Evolutionary conservation across 1,140 invertebrate species (phyloP).

Genomic region (Bombus ignitus): DNA sequence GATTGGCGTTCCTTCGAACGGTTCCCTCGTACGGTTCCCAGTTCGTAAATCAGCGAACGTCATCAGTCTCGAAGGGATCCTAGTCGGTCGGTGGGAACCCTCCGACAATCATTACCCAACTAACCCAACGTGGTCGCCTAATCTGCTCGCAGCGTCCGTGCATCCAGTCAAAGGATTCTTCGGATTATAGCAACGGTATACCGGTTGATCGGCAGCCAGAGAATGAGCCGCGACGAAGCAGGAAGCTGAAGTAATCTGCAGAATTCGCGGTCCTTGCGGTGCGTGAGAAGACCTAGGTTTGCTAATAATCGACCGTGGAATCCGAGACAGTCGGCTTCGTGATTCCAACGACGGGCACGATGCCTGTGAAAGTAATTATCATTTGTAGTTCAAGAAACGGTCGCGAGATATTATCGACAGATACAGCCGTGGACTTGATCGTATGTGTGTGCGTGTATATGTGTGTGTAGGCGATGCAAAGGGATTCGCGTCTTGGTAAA

Average conservation of each 20-base stretch:
- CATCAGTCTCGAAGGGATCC: not conserved
- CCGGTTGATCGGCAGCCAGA: slow-evolving; percentile 57
- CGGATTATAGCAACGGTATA: slow-evolving; percentile 62
- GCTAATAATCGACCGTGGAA: slow-evolving; percentile 59
- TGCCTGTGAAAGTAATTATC: slow-evolving; percentile 47
- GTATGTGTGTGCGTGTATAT: too few relatives aligned
- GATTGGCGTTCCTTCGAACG: slow-evolving; percentile 7
- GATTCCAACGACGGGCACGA: not conserved
- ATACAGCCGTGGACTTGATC: not conserved
- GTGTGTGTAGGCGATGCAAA: not conserved
- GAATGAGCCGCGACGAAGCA: slow-evolving; percentile 61
- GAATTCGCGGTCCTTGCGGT: slow-evolving; percentile 67
- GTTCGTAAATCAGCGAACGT: slow-evolving; percentile 23
- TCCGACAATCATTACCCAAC: slow-evolving; percentile 31
- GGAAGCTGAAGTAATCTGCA: slow-evolving; percentile 65
- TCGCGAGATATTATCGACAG: slow-evolving; percentile 12
- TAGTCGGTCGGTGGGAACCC: slow-evolving; percentile 18
- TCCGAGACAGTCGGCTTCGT: slow-evolving; percentile 49
- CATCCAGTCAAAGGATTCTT: slow-evolving; percentile 42
- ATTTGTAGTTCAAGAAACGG: slow-evolving; percentile 39
- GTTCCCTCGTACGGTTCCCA: not conserved
- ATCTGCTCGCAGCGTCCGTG: slow-evolving; percentile 28
- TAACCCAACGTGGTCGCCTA: slow-evolving; percentile 40
- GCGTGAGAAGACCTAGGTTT: slow-evolving; percentile 63
- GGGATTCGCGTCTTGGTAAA: not conserved